These are phyloP conservation scores for Vannuccia rotundouncinata DNA, from an alignment of 2,888 invertebrate species.

Conservation along the genomic window DNA sequence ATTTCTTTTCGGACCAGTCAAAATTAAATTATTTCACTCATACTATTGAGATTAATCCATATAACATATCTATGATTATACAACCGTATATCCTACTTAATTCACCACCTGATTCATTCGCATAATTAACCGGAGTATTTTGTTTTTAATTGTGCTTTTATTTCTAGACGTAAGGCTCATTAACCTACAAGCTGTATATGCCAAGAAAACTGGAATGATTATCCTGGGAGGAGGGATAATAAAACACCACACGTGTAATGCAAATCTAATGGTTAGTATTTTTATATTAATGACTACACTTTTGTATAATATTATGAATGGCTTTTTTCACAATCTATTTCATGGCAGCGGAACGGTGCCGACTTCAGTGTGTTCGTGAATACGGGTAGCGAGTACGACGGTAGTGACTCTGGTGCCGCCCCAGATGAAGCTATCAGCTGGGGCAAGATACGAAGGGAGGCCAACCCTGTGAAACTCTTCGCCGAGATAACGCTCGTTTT, in stretches of 20 bases:
- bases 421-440: constrained; percentile 98
- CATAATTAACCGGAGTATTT: too few relatives aligned
- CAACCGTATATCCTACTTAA: too few relatives aligned
- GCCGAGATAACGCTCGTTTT: constrained; percentile 89
- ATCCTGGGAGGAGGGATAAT: constrained; percentile 89
- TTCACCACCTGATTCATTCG: too few relatives aligned
- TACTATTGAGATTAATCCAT: too few relatives aligned
- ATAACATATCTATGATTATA: too few relatives aligned
- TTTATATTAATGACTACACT: not conserved
- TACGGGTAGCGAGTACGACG: constrained; percentile 90
- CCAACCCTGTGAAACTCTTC: constrained; percentile 82
- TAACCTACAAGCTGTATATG: constrained; percentile 87
- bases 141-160: too few relatives aligned
- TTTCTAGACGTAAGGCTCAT: constrained; percentile 71
- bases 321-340: too few relatives aligned
- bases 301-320: too few relatives aligned
- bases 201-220: constrained; percentile 86
- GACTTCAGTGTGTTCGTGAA: constrained; percentile 69
- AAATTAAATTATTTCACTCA: too few relatives aligned
- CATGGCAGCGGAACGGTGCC: constrained; percentile 29
- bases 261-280: constrained; percentile 80
- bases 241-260: constrained; percentile 99
- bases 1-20: too few relatives aligned
- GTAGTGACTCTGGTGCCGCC: constrained; percentile 87
- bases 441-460: constrained; percentile 87